Base-by-base conservation (phyloP, 1,140 invertebrate species). In the Delia radicum region DNA sequence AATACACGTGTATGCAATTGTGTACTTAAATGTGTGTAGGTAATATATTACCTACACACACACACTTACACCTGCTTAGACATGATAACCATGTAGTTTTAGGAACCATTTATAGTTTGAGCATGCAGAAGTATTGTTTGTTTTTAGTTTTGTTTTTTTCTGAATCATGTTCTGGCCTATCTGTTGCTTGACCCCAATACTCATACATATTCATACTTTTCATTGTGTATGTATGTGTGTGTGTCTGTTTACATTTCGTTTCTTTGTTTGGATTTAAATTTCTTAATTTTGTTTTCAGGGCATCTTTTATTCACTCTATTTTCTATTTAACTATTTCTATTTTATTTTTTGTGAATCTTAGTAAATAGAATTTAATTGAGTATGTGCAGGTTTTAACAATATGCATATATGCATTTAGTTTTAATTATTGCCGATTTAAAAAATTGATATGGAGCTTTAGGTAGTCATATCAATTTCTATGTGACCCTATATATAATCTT, bases 351-450 rank as follows among this genome's bases (percentile, higher is more conserved):
- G n/a, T 55, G n/a, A 6, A 24, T 18, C 18, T 21, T 55, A n/a
- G 48, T 55, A 55, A 55, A 55, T 55, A 55, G 48, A 55, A 55
- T 55, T 55, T 55, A 55, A 55, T 55, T 55, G 48, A 55, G 48
- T 55, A 55, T 55, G 48, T 55, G 48, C 21, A 55, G 48, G 24
- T 55, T 55, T 55, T 21, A 55, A 55, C n/a, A 55, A 42, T 42
- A 5, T 33, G 10, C 31, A 33, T 33, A 33, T 33, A 33, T 33
- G 10, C 31, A 33, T 33, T 5, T 42, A 42, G 33, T 12, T 37
- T 37, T 37, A 18, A 55, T 21, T 21, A 21, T 55, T 55, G 7
- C 48, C 18, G n/a, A 4, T 33, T 7, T 33, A 12, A 42, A 15
- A 42, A 42, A 42, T n/a, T n/a, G n/a, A n/a, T n/a, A n/a, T n/a